These are phyloP conservation scores for Latheticus oryzae DNA, from an alignment of 2,888 invertebrate genomes.

Conservation along the genomic window DNA sequence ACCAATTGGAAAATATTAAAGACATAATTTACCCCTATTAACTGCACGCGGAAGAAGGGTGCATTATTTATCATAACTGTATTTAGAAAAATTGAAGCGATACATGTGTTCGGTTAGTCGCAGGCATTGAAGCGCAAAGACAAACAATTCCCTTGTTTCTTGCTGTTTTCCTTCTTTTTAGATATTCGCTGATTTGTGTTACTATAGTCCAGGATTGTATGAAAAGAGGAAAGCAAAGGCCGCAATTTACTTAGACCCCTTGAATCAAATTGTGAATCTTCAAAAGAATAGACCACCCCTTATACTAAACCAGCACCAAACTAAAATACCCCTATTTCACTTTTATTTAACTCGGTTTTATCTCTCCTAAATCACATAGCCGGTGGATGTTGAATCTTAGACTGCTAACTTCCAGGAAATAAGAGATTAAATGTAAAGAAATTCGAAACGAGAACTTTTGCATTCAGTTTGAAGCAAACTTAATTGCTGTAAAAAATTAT, in stretches of 20 bases:
- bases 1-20: conserved; percentile 21
- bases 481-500: too few species aligned
- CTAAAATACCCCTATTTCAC: conserved; percentile 62
- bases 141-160: conserved; percentile 52
- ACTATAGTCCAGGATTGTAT: conserved; percentile 41
- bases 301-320: conserved; percentile 45
- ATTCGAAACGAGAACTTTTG: too few species aligned
- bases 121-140: conserved; percentile 54
- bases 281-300: conserved; percentile 60
- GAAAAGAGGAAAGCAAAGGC: conserved; percentile 60
- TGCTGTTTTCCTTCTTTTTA: conserved; percentile 17
- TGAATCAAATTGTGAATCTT: conserved; percentile 65
- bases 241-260: conserved; percentile 65
- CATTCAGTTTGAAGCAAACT: too few species aligned
- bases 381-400: conserved; percentile 57
- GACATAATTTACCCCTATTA: conserved; percentile 27
- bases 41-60: conserved; percentile 21
- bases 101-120: conserved; percentile 43
- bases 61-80: background rate
- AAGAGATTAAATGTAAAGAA: conserved; percentile 61
- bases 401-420: conserved; percentile 58
- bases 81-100: background rate
- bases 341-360: conserved; percentile 64
- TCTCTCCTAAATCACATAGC: conserved; percentile 58
- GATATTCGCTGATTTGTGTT: conserved; percentile 47